phyloP scores from a whole-genome alignment of 2,888 invertebrate genomes.

The Amblyjoppa fuscipennis region DNA sequence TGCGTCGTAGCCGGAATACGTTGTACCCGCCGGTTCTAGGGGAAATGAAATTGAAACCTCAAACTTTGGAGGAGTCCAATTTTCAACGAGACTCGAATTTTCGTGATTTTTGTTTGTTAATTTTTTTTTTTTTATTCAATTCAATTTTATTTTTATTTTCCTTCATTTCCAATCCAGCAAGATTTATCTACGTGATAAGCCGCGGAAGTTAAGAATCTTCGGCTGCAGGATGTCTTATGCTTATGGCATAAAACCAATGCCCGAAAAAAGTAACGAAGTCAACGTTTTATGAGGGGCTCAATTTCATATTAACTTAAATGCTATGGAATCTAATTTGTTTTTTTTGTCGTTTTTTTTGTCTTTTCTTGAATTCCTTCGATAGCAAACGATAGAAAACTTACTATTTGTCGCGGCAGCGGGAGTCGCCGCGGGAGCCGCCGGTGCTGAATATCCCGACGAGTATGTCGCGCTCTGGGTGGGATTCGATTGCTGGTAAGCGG shows the following conservation, averaged over 20 bases:
- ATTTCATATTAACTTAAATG: conserved; percentile 47
- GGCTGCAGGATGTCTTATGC: background rate
- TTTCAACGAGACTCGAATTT: conserved; percentile 66
- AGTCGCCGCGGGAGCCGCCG: conserved; percentile 83
- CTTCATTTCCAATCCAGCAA: conserved; percentile 46
- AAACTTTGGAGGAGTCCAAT: conserved; percentile 79
- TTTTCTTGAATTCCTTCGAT: background rate
- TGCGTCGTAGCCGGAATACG: conserved; percentile 96
- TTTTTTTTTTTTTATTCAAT: background rate
- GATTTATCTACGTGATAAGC: conserved; percentile 18
- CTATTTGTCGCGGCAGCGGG: conserved; percentile 83
- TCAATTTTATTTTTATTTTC: conserved; percentile 20
- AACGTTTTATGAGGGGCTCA: conserved; percentile 39
- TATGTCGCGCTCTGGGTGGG: conserved; percentile 83
- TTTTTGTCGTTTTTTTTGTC: background rate
- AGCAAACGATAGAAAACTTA: conserved; percentile 76
- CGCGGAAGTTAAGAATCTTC: background rate
- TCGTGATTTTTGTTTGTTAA: conserved; percentile 8
- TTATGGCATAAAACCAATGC: conserved; percentile 6
- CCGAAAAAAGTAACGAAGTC: background rate
- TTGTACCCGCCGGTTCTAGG: conserved; percentile 88
- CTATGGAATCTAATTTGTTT: conserved; percentile 1
- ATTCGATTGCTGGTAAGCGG: conserved; percentile 83
- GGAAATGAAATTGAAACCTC: conserved; percentile 84
- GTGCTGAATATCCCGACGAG: conserved; percentile 83